Evolutionary conservation across 1,140 invertebrate species (phyloP).

Genomic region (Polypedilum pembai): DNA sequence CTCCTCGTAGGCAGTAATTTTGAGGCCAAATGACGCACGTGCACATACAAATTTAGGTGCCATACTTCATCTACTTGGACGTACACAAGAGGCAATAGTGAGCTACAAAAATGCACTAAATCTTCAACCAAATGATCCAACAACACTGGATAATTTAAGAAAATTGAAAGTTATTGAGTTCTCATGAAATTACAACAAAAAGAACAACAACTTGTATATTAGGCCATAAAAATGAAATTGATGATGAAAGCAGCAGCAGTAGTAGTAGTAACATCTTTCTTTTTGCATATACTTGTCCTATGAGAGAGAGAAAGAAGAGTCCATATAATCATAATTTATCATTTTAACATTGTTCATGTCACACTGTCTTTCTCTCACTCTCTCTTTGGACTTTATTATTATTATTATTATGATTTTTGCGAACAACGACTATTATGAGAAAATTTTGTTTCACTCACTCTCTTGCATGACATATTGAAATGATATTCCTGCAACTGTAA

Average conservation of each 20-base stretch:
- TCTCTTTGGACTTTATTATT: too few relatives aligned
- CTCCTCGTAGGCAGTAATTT: constrained; percentile 36
- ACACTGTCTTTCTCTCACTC: neutral
- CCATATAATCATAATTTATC: neutral
- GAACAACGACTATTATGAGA: too few relatives aligned
- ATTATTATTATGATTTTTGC: too few relatives aligned
- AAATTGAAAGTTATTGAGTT: constrained; percentile 52
- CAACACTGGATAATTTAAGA: constrained; percentile 79
- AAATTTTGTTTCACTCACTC: too few relatives aligned
- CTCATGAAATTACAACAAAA: neutral
- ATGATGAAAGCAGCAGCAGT: too few relatives aligned
- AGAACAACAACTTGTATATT: too few relatives aligned
- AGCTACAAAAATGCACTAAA: constrained; percentile 75
- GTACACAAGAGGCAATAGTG: constrained; percentile 73
- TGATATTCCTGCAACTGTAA: too few relatives aligned
- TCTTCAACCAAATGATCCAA: constrained; percentile 75
- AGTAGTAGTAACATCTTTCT: neutral
- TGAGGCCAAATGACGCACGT: constrained; percentile 56
- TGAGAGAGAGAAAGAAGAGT: neutral
- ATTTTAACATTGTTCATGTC: constrained; percentile 6
- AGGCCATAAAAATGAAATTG: too few relatives aligned
- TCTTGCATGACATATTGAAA: too few relatives aligned
- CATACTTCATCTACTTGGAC: constrained; percentile 85
- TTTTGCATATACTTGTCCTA: neutral
- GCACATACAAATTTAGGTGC: constrained; percentile 90